Conservation (phyloP, 2,888 invertebrate species). For the Poecilus cupreus region DNA sequence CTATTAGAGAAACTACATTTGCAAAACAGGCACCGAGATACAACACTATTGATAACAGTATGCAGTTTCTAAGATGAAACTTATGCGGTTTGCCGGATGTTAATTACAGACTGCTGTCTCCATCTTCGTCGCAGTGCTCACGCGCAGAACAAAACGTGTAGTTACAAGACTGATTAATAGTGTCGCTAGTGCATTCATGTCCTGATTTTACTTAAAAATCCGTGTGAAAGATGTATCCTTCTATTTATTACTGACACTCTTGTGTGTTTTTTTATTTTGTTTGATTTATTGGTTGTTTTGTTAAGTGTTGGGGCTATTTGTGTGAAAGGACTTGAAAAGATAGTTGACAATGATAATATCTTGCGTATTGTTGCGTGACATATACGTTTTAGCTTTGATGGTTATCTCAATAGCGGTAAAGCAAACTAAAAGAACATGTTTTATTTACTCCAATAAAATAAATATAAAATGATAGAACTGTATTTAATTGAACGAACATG, state of each 20-base stretch:
- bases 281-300: neutral
- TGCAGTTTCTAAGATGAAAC: neutral
- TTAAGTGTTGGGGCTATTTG: neutral
- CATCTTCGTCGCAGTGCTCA: neutral
- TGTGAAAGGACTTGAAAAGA: neutral
- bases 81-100: neutral
- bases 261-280: neutral
- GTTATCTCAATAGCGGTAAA: neutral
- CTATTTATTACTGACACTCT: neutral
- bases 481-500: too few relatives aligned
- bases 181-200: neutral
- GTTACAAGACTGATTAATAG: neutral
- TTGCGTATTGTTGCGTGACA: conserved; percentile 9
- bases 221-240: neutral
- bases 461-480: neutral
- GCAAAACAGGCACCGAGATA: neutral
- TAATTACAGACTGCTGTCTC: neutral
- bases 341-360: neutral
- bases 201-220: neutral
- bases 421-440: neutral
- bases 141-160: neutral
- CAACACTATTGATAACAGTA: neutral
- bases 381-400: neutral
- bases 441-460: neutral
- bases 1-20: neutral